Evolutionary conservation across 1,140 invertebrate species (phyloP).

Genomic region (Vollenhovia emeryi): DNA sequence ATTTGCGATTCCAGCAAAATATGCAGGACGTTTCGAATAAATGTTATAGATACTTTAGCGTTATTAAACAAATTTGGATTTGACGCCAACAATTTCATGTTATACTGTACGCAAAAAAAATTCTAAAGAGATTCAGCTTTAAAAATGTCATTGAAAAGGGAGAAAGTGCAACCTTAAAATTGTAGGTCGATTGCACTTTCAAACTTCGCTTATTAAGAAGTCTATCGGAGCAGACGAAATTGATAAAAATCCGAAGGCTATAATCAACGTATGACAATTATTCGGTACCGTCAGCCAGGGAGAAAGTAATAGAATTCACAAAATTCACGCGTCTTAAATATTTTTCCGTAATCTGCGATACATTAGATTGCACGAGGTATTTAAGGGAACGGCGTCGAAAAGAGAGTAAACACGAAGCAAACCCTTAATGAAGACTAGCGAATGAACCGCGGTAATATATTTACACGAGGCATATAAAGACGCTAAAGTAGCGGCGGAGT

Average conservation of each 20-base stretch:
- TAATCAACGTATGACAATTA: not conserved
- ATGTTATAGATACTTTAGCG: not conserved
- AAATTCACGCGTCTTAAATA: not conserved
- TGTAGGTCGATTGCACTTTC: not conserved
- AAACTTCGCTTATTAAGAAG: not conserved
- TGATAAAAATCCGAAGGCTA: not conserved
- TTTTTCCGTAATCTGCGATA: not conserved
- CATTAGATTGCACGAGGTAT: not conserved
- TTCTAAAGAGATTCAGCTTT: not conserved
- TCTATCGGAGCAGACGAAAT: not conserved
- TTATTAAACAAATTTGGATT: not conserved
- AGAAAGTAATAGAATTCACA: not conserved
- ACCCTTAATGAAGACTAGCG: slow-evolving; percentile 48
- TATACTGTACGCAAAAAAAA: not conserved
- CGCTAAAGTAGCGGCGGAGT: not conserved
- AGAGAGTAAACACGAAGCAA: slow-evolving; percentile 14
- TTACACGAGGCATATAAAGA: slow-evolving; percentile 45
- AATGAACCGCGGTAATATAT: slow-evolving; percentile 47
- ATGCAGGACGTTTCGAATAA: not conserved
- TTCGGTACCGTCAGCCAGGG: not conserved
- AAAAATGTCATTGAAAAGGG: not conserved
- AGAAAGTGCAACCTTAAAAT: not conserved
- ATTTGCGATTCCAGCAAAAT: slow-evolving; percentile 10
- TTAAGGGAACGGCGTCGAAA: not conserved
- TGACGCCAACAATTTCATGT: not conserved